phyloP scores from a whole-genome alignment of 2,888 invertebrate genomes.

The Dryococelus australis region DNA sequence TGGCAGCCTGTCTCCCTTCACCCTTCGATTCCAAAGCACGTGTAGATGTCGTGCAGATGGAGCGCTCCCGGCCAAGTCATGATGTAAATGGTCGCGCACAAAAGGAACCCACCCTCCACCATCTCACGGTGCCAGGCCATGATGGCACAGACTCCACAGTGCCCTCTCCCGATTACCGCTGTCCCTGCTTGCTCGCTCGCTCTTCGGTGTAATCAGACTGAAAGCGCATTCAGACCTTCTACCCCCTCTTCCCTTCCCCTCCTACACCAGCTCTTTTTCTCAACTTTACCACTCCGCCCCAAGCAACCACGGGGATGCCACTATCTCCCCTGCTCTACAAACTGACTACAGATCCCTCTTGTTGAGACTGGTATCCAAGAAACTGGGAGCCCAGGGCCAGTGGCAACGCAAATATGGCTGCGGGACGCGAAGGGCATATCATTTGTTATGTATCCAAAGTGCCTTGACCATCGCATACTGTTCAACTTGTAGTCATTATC shows the following conservation, averaged over 20 bases:
- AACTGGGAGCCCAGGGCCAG: no score
- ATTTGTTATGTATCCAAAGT: no score
- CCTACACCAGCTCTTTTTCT: no score
- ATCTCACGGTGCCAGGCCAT: no score
- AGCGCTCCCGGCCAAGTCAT: not conserved
- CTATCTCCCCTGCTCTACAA: not conserved
- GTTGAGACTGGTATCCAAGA: no score
- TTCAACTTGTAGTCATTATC: no score
- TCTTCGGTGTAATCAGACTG: conserved; percentile 16
- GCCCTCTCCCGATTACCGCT: conserved; percentile 2
- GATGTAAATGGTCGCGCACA: conserved; percentile 9
- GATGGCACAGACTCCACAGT: no score
- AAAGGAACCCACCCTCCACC: not conserved
- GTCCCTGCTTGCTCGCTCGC: not conserved
- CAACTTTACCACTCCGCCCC: not conserved
- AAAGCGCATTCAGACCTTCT: not conserved
- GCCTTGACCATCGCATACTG: no score
- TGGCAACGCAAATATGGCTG: no score
- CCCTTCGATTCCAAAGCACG: not conserved
- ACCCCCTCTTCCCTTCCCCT: not conserved
- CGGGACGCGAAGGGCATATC: no score
- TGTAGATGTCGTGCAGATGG: not conserved
- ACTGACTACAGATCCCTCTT: no score
- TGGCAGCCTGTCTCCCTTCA: not conserved
- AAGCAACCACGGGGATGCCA: not conserved